Percentiles rank a stretch among this genome's conserved stretches.
Evolutionary conservation across 2,888 invertebrate genomes (phyloP).

Genomic region (Troides helena): DNA sequence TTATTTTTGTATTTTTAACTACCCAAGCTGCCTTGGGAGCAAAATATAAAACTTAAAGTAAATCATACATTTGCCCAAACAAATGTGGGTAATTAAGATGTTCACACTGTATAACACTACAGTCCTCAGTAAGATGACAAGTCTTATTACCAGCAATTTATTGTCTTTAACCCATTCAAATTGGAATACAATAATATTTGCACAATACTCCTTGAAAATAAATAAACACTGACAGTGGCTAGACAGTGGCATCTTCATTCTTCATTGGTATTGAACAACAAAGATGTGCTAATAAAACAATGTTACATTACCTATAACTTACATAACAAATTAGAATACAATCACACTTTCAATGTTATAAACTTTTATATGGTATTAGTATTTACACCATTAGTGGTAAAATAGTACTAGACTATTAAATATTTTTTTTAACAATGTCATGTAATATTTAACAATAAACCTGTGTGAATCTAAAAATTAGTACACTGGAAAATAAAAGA

Average conservation of each 20-base stretch:
- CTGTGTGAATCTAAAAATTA: neutral
- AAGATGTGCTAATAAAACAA: neutral
- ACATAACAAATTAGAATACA: neutral
- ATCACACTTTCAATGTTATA: neutral
- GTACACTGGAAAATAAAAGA: neutral
- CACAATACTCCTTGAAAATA: neutral
- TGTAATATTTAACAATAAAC: too few species aligned
- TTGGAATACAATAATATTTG: neutral
- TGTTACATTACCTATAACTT: neutral
- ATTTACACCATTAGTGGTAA: neutral
- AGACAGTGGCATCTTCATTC: too few species aligned
- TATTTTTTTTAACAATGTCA: neutral
- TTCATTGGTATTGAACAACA: neutral
- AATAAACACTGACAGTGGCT: too few species aligned
- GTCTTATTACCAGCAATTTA: neutral
- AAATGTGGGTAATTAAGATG: too few species aligned
- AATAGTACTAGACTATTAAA: neutral
- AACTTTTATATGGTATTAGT: too few species aligned
- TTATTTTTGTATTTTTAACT: neutral
- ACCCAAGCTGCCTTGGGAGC: neutral
- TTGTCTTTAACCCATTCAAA: neutral
- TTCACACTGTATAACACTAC: neutral
- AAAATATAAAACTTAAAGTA: neutral
- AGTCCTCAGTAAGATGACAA: neutral
- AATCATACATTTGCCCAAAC: neutral